Evolutionary conservation across 2,113 vertebrate genomes (phyloP), one percentile per base, ranked within the genome.

Genomic region (Lasiurus cinereus): DNA sequence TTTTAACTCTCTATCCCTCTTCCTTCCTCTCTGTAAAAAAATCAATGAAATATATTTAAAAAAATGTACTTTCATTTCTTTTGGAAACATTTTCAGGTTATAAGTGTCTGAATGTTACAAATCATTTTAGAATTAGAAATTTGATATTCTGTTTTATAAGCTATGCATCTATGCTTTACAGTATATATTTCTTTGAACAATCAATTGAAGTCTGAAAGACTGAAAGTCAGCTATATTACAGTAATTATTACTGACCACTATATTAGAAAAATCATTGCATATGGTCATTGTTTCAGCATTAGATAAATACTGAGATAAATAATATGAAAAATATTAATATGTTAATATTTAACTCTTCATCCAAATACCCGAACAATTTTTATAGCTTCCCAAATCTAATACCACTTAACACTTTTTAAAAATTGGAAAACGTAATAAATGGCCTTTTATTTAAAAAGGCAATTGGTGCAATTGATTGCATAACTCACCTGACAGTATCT

Each of bases 121-220:
- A 64, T 93, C 8, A 67, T 78, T 93, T 91, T 90, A 69, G 64
- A 54, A 29, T 83, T 59, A 46, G 46, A 70, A 78, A 86, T 89
- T 86, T 83, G 5, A 56, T 85, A 85, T 70, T 85, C 39, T 88
- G 8, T 91, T 80, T 91, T 85, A 46, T 80, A 84, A 87, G 39
- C 6, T 54, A 73, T 29, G 4, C 39, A 43, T 91, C 7, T 1
- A 46, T 46, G 5, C 24, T 87, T 76, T 69, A 86, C 11, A 39
- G 21, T 73, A 79, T 1, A 52, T 92, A 36, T 1, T 3, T 19
- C 43, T 78, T 84, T 91, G 24, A 24, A 43, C 36, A 93, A 52
- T 77, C 36, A 85, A 74, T 11, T 76, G 29, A 87, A 67, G 14
- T 82, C 39, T 8, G 2, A 89, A 91, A 85, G 62, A 43, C 31